Conservation (phyloP, 2,888 invertebrate genomes). For the Heliconius aoede region DNA sequence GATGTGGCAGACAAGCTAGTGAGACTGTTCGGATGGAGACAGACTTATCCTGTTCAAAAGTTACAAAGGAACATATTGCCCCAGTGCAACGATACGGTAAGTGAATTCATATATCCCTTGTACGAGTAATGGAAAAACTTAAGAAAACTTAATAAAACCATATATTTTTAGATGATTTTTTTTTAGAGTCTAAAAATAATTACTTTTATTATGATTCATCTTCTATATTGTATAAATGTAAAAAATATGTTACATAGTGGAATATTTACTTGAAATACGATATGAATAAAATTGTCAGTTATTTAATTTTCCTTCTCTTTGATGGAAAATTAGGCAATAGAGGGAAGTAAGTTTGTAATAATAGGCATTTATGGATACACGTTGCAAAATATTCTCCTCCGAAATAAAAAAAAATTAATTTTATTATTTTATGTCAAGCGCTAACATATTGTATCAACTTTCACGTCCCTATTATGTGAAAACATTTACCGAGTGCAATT, state of each 20-base stretch:
- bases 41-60: slow-evolving; percentile 91
- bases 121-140: background rate
- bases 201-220: background rate
- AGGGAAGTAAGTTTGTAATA: background rate
- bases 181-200: background rate
- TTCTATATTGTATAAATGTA: background rate
- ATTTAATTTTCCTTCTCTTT: background rate
- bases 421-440: slow-evolving; percentile 32
- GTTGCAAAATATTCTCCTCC: background rate
- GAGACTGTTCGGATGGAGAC: slow-evolving; percentile 90
- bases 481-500: slow-evolving; percentile 64
- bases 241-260: no score
- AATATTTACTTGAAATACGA: background rate
- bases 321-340: background rate
- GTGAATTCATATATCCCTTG: slow-evolving; percentile 28
- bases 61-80: slow-evolving; percentile 85
- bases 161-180: background rate
- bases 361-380: no score
- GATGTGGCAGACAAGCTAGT: slow-evolving; percentile 91
- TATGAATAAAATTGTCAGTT: background rate
- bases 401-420: background rate
- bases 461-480: slow-evolving; percentile 66
- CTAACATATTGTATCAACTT: slow-evolving; percentile 62
- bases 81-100: slow-evolving; percentile 75
- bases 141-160: background rate